A percentile compares a stretch with the other conserved stretches of the same genome.
Evolutionary conservation across 1,140 invertebrate species (phyloP).

Genomic region (Pseudobourletiella spinata): DNA sequence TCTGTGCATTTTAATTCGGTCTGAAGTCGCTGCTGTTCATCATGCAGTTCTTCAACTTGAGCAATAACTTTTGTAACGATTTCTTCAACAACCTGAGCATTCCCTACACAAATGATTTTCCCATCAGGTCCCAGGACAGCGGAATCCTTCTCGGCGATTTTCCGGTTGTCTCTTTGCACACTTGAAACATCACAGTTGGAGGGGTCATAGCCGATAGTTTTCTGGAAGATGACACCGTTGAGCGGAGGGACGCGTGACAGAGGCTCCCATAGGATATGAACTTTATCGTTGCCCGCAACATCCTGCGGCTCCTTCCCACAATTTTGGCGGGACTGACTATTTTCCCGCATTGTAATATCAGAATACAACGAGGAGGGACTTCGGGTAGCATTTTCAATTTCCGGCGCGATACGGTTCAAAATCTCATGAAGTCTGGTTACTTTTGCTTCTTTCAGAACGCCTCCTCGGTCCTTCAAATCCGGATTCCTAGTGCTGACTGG

Average conservation of each 20-base stretch:
- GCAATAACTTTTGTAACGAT: conserved; percentile 4
- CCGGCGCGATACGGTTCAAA: neutral
- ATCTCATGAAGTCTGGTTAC: neutral
- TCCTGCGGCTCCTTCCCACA: neutral
- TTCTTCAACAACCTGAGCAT: neutral
- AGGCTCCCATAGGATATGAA: neutral
- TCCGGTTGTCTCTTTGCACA: neutral
- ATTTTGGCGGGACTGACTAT: neutral
- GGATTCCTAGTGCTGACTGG: too few species aligned
- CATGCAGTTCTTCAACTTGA: neutral
- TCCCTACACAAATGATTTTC: conserved; percentile 21
- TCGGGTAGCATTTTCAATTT: neutral
- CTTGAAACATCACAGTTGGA: conserved; percentile 14
- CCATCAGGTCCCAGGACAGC: conserved; percentile 31
- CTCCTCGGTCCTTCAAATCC: neutral
- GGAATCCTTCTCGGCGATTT: conserved; percentile 3
- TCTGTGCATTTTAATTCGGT: neutral
- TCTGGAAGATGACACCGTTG: conserved; percentile 17
- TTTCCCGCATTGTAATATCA: neutral
- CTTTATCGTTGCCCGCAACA: neutral
- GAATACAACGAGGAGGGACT: neutral
- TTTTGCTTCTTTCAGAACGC: neutral
- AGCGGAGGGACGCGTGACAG: neutral
- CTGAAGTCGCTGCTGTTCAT: neutral
- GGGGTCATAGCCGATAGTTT: conserved; percentile 8